Evolutionary conservation across 2,113 vertebrate species (phyloP).

Genomic region (Channa maculata): DNA sequence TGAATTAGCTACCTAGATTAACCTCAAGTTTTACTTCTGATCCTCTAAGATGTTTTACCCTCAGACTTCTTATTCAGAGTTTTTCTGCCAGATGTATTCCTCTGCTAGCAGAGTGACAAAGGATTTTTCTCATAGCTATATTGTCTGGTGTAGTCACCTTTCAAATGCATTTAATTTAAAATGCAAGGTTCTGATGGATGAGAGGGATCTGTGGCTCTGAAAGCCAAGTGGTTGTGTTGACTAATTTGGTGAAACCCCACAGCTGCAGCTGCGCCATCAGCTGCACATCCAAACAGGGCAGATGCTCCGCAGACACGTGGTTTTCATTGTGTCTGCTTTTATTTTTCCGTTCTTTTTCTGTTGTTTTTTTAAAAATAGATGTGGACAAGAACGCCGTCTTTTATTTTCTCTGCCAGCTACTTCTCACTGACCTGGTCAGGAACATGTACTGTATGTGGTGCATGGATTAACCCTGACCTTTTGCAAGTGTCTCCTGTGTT

Average conservation of each 20-base stretch:
- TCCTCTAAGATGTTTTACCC: not conserved
- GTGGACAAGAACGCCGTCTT: not conserved
- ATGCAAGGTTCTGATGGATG: conserved; percentile 41
- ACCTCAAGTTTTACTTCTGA: not conserved
- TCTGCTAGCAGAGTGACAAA: not conserved
- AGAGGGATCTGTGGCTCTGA: conserved; percentile 33
- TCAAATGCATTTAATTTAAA: conserved; percentile 22
- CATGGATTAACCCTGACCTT: conserved; percentile 52
- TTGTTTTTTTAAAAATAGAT: not conserved
- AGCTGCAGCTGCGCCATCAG: conserved; percentile 54
- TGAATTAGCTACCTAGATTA: not conserved
- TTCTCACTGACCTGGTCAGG: not conserved
- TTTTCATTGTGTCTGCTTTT: conserved; percentile 9
- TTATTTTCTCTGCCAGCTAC: not conserved
- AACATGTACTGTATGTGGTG: conserved; percentile 25
- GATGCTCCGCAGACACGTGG: conserved; percentile 14
- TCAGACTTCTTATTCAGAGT: not conserved
- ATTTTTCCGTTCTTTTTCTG: no score
- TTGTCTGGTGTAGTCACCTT: conserved; percentile 35
- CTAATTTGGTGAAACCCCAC: conserved; percentile 51
- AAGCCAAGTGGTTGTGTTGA: conserved; percentile 42
- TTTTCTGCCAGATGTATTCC: conserved; percentile 20
- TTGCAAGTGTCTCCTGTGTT: conserved; percentile 14
- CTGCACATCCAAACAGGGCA: conserved; percentile 6
- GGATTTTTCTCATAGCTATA: conserved; percentile 22